phyloP scores from a whole-genome alignment of 2,113 vertebrate genomes.

The Thalassarche chlororhynchos region DNA sequence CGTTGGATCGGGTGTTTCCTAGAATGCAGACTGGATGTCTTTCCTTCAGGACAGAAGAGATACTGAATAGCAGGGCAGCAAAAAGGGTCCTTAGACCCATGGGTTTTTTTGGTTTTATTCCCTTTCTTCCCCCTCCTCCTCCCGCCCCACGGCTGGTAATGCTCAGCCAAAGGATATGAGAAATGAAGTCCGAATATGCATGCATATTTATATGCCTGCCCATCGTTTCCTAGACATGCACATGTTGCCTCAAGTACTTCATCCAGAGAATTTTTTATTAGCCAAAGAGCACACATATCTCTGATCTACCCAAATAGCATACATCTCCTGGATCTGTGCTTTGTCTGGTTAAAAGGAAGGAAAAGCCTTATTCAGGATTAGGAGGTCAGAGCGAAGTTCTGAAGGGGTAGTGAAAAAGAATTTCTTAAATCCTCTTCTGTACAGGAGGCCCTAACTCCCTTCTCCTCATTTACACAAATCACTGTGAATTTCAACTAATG shows the following conservation, averaged over 20 bases:
- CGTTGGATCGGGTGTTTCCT: background rate
- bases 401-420: background rate
- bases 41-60: background rate
- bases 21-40: background rate
- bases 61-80: background rate
- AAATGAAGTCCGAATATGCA: background rate
- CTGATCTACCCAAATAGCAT: background rate
- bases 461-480: background rate
- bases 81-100: background rate
- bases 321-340: background rate
- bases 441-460: background rate
- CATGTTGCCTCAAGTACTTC: background rate
- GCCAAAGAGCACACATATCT: background rate
- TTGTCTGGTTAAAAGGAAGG: background rate
- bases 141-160: background rate
- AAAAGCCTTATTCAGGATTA: background rate
- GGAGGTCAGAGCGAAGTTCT: background rate
- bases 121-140: background rate
- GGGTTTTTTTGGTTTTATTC: background rate
- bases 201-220: background rate
- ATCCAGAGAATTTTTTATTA: background rate
- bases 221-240: background rate
- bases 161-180: constrained; percentile 17
- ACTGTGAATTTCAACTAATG: background rate
- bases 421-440: background rate